Conservation (phyloP, 1,140 invertebrate genomes). For the Diprion similis region DNA sequence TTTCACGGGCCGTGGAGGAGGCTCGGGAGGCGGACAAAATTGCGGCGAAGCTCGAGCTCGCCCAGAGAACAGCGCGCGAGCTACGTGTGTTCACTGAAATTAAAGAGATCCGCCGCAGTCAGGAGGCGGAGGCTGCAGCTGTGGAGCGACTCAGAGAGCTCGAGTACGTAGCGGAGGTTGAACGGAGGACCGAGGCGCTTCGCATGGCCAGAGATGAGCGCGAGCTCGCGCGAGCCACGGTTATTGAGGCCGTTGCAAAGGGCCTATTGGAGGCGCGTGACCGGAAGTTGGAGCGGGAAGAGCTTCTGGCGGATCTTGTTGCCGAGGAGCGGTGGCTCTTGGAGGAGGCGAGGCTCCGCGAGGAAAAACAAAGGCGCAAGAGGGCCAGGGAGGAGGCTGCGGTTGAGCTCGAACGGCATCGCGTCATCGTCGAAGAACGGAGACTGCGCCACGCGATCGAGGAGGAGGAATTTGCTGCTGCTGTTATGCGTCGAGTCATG, state of each 20-base stretch:
- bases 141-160: background rate
- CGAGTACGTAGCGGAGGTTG: slow-evolving; percentile 31
- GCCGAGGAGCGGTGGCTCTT: slow-evolving; percentile 37
- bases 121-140: slow-evolving; percentile 5
- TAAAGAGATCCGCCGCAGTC: slow-evolving; percentile 1
- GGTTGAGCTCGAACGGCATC: slow-evolving; percentile 38
- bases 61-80: slow-evolving; percentile 32
- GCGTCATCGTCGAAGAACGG: slow-evolving; percentile 37
- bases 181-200: slow-evolving; percentile 30
- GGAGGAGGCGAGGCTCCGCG: slow-evolving; percentile 23
- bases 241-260: slow-evolving; percentile 27
- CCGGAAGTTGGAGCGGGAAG: slow-evolving; percentile 29
- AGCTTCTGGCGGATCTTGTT: slow-evolving; percentile 40
- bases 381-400: slow-evolving; percentile 32
- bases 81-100: slow-evolving; percentile 29
- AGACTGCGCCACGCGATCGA: slow-evolving; percentile 30
- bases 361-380: slow-evolving; percentile 20
- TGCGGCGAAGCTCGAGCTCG: slow-evolving; percentile 22
- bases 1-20: slow-evolving; percentile 36
- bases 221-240: slow-evolving; percentile 25
- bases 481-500: slow-evolving; percentile 38
- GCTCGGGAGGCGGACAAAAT: slow-evolving; percentile 23
- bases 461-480: slow-evolving; percentile 41
- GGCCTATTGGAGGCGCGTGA: slow-evolving; percentile 31
- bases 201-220: slow-evolving; percentile 27